Conservation (phyloP, 2,797 vertebrate species). For the Rhadinocentrus ornatus region DNA sequence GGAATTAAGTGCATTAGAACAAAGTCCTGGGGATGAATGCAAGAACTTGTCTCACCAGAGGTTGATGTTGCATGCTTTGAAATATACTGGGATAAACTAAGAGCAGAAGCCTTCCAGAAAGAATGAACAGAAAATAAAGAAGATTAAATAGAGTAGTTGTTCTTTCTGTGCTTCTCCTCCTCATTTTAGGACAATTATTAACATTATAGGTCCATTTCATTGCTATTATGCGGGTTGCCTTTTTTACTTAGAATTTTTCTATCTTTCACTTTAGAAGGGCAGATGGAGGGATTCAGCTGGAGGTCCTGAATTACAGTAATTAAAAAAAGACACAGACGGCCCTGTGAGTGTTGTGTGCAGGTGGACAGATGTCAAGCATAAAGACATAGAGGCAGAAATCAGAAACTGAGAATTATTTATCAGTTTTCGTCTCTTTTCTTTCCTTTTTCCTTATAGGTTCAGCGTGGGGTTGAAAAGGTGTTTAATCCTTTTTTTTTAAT, state of each 20-base stretch:
- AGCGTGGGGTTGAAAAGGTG: slow-evolving; percentile 23
- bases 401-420: slow-evolving; percentile 42
- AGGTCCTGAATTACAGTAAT: slow-evolving; percentile 66
- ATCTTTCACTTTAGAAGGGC: slow-evolving; percentile 59
- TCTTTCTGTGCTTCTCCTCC: not conserved
- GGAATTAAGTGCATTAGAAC: slow-evolving; percentile 39
- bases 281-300: slow-evolving; percentile 67
- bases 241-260: slow-evolving; percentile 27
- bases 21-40: slow-evolving; percentile 34
- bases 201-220: slow-evolving; percentile 21
- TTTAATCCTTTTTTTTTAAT: slow-evolving; percentile 23
- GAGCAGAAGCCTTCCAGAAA: not conserved
- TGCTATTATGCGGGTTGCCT: slow-evolving; percentile 1
- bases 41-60: slow-evolving; percentile 25
- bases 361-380: slow-evolving; percentile 7
- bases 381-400: slow-evolving; percentile 16
- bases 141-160: slow-evolving; percentile 21
- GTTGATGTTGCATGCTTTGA: slow-evolving; percentile 8
- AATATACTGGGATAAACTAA: slow-evolving; percentile 10
- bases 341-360: slow-evolving; percentile 27
- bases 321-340: slow-evolving; percentile 62
- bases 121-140: slow-evolving; percentile 18
- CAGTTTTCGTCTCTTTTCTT: slow-evolving; percentile 31
- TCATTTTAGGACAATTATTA: slow-evolving; percentile 10
- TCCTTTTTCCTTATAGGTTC: slow-evolving; percentile 22